Conservation (phyloP, 1,140 invertebrate species). For the Heliconius melpomene region DNA sequence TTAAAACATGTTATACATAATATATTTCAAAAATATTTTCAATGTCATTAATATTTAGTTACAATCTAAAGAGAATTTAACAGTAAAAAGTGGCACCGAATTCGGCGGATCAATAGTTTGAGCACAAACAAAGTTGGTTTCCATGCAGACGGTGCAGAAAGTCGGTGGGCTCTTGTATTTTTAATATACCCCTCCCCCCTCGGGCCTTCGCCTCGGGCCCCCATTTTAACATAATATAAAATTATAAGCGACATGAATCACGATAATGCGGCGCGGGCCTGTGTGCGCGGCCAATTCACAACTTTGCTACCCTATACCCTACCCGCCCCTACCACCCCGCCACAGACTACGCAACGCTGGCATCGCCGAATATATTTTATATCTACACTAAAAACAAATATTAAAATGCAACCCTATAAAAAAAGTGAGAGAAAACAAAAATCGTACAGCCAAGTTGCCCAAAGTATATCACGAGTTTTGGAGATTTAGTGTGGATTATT, state of each 20-base stretch:
- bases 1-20: not conserved
- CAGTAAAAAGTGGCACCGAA: conserved; percentile 46
- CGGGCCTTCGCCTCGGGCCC: conserved; percentile 41
- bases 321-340: conserved; percentile 46
- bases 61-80: conserved; percentile 43
- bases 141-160: conserved; percentile 72
- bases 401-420: not conserved
- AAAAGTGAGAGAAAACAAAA: not conserved
- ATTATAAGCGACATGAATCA: conserved; percentile 80
- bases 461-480: too few relatives aligned
- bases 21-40: not conserved
- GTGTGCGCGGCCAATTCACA: conserved; percentile 76
- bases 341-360: conserved; percentile 38
- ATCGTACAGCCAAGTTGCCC: too few relatives aligned
- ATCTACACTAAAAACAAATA: not conserved
- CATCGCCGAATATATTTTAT: conserved; percentile 17
- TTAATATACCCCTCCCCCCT: conserved; percentile 67
- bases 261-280: conserved; percentile 73
- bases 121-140: conserved; percentile 73
- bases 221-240: conserved; percentile 80
- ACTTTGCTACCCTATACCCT: conserved; percentile 56
- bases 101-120: conserved; percentile 72
- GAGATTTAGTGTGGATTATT: too few relatives aligned
- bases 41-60: not conserved
- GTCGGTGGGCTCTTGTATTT: conserved; percentile 75